These are phyloP conservation scores for Calliphora vomitoria DNA, from an alignment of 2,888 invertebrate genomes.

Conservation along the genomic window DNA sequence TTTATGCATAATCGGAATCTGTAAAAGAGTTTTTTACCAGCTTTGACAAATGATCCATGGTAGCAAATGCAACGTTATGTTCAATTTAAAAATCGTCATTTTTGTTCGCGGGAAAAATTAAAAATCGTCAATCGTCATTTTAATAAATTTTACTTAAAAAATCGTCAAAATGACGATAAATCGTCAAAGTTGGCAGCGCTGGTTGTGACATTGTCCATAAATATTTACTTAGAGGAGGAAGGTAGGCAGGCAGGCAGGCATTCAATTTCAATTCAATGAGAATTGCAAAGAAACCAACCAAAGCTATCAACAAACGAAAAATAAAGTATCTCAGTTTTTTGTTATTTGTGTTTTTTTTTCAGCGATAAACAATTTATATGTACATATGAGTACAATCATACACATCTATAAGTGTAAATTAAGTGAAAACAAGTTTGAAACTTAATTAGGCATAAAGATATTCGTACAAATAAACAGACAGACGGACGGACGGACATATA, in stretches of 20 bases:
- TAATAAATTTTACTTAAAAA: too few species aligned
- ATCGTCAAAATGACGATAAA: too few species aligned
- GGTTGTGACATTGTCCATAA: neutral
- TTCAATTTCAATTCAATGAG: neutral
- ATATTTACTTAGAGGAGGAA: neutral
- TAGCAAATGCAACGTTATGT: too few species aligned
- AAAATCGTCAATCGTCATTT: too few species aligned
- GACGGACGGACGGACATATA: neutral
- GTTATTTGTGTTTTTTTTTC: neutral
- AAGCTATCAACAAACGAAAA: neutral
- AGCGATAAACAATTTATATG: neutral
- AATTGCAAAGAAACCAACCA: neutral
- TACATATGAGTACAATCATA: neutral
- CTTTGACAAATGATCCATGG: too few species aligned
- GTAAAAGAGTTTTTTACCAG: too few species aligned
- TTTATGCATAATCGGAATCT: too few species aligned
- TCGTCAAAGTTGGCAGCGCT: too few species aligned
- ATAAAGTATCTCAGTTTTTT: neutral
- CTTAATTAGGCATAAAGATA: slow-evolving; percentile 54
- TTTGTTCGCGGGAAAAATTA: too few species aligned
- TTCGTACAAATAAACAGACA: slow-evolving; percentile 4
- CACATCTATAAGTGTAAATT: slow-evolving; percentile 44
- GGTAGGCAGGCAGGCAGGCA: neutral
- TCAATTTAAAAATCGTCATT: too few species aligned
- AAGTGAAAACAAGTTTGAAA: slow-evolving; percentile 65